Evolutionary conservation across 2,888 invertebrate species (phyloP), one percentile per base, ranked within the genome.

Genomic region (Allygus modestus): DNA sequence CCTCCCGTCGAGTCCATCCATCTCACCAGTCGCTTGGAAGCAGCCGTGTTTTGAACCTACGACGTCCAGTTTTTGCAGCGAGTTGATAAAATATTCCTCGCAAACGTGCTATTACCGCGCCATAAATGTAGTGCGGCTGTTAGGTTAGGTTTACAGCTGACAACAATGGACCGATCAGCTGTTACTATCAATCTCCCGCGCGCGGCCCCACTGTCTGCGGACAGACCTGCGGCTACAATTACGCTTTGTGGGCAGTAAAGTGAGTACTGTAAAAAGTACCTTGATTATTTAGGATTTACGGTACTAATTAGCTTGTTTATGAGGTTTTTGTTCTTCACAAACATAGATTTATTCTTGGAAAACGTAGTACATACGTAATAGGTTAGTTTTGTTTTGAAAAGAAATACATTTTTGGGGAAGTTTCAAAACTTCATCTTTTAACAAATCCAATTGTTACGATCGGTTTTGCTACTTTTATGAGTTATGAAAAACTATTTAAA

Each of bases 101-200:
- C 65, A 26, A 28, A 1, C 65, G 58, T 58, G 65, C 65, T 31
- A 31, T 65, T 65, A 65, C 23, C 20, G 58, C 12, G 28, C 65
- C 28, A 31, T 65, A 65, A 65, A 65, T 58, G 58, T 73, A 73
- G 51, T 15, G 46, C 75, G 0, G 75, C 46, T 46, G 75, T 77
- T 77, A 77, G 28, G 75, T 77, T 77, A 65, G 65, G 65, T 65
- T 77, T 73, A 73, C 73, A 41, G 73, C 43, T 43, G 73, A 20
- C 75, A 77, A 77, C 75, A 77, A 77, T 77, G 75, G 75, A 28
- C 17, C 41, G 33, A 71, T 77, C 75, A 77, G 75, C 75, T 77
- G 75, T 77, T 77, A 65, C 65, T 15, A 65, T 65, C 28, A 15
- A 65, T 65, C 65, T 65, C 65, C 65, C 65, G 58, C 58, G 58